Base-by-base conservation (phyloP, 2,797 vertebrate species). In the Phoxinus dragarum region DNA sequence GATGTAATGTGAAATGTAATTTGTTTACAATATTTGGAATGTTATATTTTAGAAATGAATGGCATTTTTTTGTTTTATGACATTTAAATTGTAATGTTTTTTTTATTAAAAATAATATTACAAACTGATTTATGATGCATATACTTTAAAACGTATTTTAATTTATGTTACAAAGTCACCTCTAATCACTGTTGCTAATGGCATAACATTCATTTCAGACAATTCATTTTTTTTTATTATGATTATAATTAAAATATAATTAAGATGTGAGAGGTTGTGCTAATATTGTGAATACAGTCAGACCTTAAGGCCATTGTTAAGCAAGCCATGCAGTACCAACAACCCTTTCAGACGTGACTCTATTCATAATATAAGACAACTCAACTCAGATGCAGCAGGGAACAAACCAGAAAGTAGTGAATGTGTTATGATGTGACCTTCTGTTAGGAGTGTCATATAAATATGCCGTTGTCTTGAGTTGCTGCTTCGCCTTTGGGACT, bases 361-460 rank as follows among this genome's bases (percentile, higher is more conserved):
- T 27, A 27, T 19, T 44, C 40, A 64, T 71, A 82, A n/a, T 49
- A 19, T 17, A 42, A 72, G 40, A 47, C 40, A 47, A 36, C 40
- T 59, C 56, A 66, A 7, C 21, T 47, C 56, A 75, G 23, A 61
- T 34, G n/a, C 23, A 40, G 52, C 52, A 73, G 80, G 23, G 23
- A 71, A 56, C 34, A 42, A 40, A 71, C 16, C 21, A 12, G 6
- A 23, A 66, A 75, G 6, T 34, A 73, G 69, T 66, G 42, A 69
- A 10, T 68, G 36, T 80, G 38, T 77, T 17, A 5, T 16, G 34
- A 69, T 56, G 38, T 64, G 79, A 84, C 76, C 49, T 84, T 68
- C 54, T 54, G 73, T 82, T 84, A 80, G 84, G 49, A 44, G 71
- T 77, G 76, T 85, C 71, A 68, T 42, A 71, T 64, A 84, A 86